A percentile compares a stretch with the other conserved stretches of the same genome.
phyloP scores from a whole-genome alignment of 35 echinoderm and acorn worm species.

The Antedon bifida region DNA sequence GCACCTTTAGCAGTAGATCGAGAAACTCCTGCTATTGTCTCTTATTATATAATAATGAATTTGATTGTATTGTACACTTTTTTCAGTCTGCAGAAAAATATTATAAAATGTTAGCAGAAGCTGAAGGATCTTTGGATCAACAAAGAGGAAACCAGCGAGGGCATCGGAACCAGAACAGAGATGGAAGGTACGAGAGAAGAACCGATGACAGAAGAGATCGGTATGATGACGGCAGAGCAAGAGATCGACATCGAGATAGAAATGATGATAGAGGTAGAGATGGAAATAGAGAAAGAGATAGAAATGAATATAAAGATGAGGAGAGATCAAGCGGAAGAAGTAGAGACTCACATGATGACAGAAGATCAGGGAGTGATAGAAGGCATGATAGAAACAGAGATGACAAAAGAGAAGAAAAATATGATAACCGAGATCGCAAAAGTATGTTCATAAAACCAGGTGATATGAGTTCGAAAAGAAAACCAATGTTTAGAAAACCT shows the following conservation, averaged over 20 bases:
- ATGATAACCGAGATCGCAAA: background rate
- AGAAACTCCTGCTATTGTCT: too few species aligned
- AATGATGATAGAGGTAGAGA: slow-evolving; percentile 13
- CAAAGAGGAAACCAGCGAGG: background rate
- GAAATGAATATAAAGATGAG: slow-evolving; percentile 16
- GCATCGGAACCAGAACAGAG: background rate
- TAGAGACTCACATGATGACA: slow-evolving; percentile 2
- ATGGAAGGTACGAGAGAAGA: slow-evolving; percentile 15
- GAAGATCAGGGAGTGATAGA: slow-evolving; percentile 7
- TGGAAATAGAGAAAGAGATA: slow-evolving; percentile 21
- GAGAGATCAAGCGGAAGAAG: slow-evolving; percentile 18
- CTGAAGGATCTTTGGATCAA: slow-evolving; percentile 17
- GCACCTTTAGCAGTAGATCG: too few species aligned
- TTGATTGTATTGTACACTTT: background rate
- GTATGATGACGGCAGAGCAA: slow-evolving; percentile 25
- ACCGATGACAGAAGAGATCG: background rate
- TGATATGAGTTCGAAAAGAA: background rate
- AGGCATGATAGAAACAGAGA: slow-evolving; percentile 16
- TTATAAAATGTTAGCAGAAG: slow-evolving; percentile 54
- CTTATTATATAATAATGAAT: too few species aligned
- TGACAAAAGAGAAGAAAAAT: background rate
- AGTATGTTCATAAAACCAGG: slow-evolving; percentile 18
- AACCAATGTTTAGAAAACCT: slow-evolving; percentile 56
- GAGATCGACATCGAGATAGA: slow-evolving; percentile 6
- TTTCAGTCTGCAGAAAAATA: slow-evolving; percentile 71